Base-by-base conservation (phyloP, 2,888 invertebrate genomes). In the Amblyjoppa proteus region DNA sequence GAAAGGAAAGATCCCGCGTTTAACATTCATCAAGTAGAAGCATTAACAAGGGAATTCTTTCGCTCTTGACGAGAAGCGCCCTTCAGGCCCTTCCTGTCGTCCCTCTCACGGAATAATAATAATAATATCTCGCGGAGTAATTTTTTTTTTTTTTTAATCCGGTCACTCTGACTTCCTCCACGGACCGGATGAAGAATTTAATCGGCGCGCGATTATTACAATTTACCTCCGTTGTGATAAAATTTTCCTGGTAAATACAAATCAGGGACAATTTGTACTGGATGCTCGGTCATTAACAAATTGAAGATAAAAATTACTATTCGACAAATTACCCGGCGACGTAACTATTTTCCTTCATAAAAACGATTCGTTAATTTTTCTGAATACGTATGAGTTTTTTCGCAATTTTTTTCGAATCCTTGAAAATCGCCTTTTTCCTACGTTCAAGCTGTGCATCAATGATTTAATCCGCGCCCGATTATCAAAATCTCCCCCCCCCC, bases 1-100 rank as follows among this genome's bases (percentile, higher is more conserved):
- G 4, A 28, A 25, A 13, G 6, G 45, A 16, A n/a, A 78, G 38
- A 56, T 68, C 1, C 45, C 41, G 53, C 53, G 28, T 34, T 31
- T 25, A n/a, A 41, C 41, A 70, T 70, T 68, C 64, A 51, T 61
- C 31, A 61, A 71, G 41, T 11, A 41, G 28, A 38, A 38, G 5
- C 20, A 61, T 75, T 61, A 45, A 71, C 64, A 61, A 28, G 11
- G 49, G 38, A 70, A 64, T 38, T n/a, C 6, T 28, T 70, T 76
- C 51, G 69, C 53, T 49, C 28, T 3, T 13, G 41, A 81, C 51
- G 56, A n/a, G 66, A 38, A 28, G 16, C 58, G 20, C 20, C 28
- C 58, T 58, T 58, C 11, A 9, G 13, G 28, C 28, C 11, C 11
- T 53, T 53, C 38, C 13, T 5, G 20, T 71, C 25, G 34, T 53